These are phyloP conservation scores for Sepiola atlantica DNA, from an alignment of 2,888 invertebrate species.

Conservation along the genomic window DNA sequence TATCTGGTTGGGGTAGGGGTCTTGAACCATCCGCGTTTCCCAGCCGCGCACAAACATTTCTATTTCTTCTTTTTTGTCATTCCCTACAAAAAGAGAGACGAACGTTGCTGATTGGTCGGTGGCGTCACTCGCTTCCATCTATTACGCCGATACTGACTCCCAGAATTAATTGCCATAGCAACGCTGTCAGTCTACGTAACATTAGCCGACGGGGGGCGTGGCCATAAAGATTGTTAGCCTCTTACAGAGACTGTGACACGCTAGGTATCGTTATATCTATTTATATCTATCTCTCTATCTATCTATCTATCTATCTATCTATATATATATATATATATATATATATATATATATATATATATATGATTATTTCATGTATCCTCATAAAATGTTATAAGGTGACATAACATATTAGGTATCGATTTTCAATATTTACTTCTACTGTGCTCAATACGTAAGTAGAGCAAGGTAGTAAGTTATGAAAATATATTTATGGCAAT, in stretches of 20 bases:
- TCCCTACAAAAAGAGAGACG: neutral
- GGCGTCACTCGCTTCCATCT: neutral
- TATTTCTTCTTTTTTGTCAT: too few species aligned
- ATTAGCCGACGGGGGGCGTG: slow-evolving; percentile 62
- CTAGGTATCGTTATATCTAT: neutral
- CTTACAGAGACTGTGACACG: neutral
- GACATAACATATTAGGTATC: too few species aligned
- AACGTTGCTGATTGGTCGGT: slow-evolving; percentile 42
- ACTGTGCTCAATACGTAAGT: too few species aligned
- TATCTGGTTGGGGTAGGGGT: too few species aligned
- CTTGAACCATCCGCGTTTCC: neutral
- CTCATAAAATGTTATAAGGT: too few species aligned
- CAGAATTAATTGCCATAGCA: slow-evolving; percentile 67
- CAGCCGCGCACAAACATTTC: neutral
- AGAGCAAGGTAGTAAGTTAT: too few species aligned
- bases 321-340: neutral
- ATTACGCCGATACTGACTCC: slow-evolving; percentile 48
- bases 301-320: too few species aligned
- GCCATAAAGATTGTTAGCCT: neutral
- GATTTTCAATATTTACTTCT: too few species aligned
- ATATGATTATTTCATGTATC: neutral
- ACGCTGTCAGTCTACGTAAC: slow-evolving; percentile 71
- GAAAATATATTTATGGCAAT: too few species aligned
- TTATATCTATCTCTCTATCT: too few species aligned
- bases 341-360: neutral